phyloP scores from a whole-genome alignment of 2,113 vertebrate genomes.

The Ctenodactylus gundi region DNA sequence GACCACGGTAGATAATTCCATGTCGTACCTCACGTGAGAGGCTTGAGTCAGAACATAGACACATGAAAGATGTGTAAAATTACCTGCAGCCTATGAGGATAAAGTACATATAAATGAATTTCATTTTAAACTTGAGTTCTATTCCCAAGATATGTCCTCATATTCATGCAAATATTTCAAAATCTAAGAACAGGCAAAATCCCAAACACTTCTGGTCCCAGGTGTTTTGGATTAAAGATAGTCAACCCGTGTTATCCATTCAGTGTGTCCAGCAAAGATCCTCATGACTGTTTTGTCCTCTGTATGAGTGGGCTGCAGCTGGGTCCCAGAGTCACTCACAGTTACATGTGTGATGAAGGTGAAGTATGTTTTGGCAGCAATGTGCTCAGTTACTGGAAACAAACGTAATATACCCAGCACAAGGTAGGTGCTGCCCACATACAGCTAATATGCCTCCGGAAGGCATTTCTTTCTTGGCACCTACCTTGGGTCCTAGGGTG shows the following conservation, averaged over 20 bases:
- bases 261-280: neutral
- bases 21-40: neutral
- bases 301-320: neutral
- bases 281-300: neutral
- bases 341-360: neutral
- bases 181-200: neutral
- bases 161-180: neutral
- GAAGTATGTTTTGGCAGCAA: neutral
- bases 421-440: neutral
- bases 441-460: neutral
- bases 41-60: neutral
- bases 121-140: neutral
- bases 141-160: neutral
- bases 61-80: neutral
- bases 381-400: neutral
- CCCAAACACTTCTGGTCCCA: neutral
- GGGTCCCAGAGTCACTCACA: neutral
- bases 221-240: neutral
- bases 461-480: slow-evolving; percentile 12
- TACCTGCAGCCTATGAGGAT: neutral
- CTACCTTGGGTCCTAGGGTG: neutral
- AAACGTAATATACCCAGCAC: neutral
- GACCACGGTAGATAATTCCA: neutral
- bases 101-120: neutral
- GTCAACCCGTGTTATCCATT: neutral